Percentiles rank a stretch among this genome's conserved stretches.
Conservation (phyloP, 2,888 invertebrate species). For the Dicycla oo region DNA sequence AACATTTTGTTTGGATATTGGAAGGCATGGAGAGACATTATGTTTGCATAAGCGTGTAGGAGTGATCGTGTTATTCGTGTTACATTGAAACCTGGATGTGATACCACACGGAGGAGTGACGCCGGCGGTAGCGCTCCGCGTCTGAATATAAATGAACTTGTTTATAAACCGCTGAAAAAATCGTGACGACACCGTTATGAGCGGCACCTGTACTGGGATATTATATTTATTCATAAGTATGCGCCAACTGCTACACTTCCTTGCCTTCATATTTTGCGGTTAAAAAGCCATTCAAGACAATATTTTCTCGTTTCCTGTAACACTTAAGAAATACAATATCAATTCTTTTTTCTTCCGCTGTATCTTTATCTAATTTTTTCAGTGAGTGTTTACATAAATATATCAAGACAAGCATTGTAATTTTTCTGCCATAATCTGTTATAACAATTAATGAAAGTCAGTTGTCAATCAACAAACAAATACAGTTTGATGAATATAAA, state of each 20-base stretch:
- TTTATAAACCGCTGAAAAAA: slow-evolving; percentile 53
- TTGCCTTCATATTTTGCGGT: slow-evolving; percentile 23
- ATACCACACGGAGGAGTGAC: slow-evolving; percentile 61
- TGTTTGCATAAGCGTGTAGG: slow-evolving; percentile 58
- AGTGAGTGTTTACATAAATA: background rate
- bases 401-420: background rate
- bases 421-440: background rate
- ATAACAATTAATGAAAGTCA: slow-evolving; percentile 12
- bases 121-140: slow-evolving; percentile 27
- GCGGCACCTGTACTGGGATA: slow-evolving; percentile 24
- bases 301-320: slow-evolving; percentile 20
- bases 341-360: slow-evolving; percentile 2
- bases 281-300: slow-evolving; percentile 33
- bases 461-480: slow-evolving; percentile 1
- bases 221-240: slow-evolving; percentile 45
- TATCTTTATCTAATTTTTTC: background rate
- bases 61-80: slow-evolving; percentile 68
- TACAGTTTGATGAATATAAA: slow-evolving; percentile 21
- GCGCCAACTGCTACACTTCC: slow-evolving; percentile 26
- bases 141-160: slow-evolving; percentile 75
- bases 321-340: slow-evolving; percentile 8
- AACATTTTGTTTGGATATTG: slow-evolving; percentile 38
- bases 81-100: slow-evolving; percentile 74
- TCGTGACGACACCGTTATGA: slow-evolving; percentile 20
- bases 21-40: slow-evolving; percentile 51